Evolutionary conservation across 64 coral and sea anemone species (phyloP).

Genomic region (Actinia equina): DNA sequence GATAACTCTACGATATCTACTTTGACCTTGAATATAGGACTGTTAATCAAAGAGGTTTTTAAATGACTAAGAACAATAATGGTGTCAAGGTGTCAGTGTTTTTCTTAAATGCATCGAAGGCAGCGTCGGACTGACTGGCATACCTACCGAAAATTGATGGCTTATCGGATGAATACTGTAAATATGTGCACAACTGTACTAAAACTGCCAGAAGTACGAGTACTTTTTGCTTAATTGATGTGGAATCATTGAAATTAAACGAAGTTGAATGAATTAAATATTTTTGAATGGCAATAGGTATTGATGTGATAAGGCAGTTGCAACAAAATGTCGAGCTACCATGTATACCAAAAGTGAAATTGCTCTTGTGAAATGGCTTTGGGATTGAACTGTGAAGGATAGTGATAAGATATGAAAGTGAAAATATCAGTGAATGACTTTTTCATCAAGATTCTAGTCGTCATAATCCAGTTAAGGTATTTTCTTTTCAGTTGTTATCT

Average conservation of each 20-base stretch:
- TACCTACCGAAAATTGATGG: background rate
- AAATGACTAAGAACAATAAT: background rate
- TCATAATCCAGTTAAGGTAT: background rate
- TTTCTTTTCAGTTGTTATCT: background rate
- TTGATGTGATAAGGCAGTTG: too few species aligned
- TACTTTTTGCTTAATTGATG: background rate
- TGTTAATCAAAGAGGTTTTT: background rate
- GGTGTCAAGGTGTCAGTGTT: background rate
- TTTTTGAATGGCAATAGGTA: too few species aligned
- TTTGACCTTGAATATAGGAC: background rate
- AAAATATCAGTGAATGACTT: background rate
- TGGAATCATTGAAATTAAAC: background rate
- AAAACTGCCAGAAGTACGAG: background rate
- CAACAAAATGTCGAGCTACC: too few species aligned
- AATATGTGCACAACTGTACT: slow-evolving; percentile 4
- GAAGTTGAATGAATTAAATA: background rate
- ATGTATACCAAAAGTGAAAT: too few species aligned
- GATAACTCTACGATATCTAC: background rate
- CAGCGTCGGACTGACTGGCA: background rate
- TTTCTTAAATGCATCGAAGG: background rate
- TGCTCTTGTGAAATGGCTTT: background rate
- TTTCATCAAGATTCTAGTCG: background rate
- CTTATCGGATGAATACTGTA: background rate
- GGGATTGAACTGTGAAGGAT: background rate
- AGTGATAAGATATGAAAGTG: background rate